Conservation (phyloP, 2,113 vertebrate genomes). For the Dasypus novemcinctus region DNA sequence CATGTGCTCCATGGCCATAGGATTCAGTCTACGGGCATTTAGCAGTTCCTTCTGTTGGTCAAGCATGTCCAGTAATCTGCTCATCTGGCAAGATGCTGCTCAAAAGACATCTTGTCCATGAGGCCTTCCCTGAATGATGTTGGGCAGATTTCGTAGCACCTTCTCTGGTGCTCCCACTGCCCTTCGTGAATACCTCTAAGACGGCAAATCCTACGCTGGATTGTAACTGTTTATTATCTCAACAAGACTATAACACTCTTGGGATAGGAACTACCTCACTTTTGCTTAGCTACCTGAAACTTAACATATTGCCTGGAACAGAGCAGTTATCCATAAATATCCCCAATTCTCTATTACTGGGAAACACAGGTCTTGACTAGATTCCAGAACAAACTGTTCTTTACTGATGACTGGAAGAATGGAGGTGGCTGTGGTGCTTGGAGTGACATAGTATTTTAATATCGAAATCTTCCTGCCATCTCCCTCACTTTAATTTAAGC, state of each 20-base stretch:
- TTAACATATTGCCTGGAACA: background rate
- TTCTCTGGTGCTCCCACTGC: background rate
- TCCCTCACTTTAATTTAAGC: background rate
- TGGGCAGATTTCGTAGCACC: accelerated
- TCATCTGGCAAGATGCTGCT: background rate
- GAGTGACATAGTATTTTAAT: background rate
- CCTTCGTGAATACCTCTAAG: background rate
- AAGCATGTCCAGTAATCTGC: too few species aligned
- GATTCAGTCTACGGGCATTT: background rate
- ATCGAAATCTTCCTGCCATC: background rate
- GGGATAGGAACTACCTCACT: background rate
- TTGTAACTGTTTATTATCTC: background rate
- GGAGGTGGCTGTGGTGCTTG: background rate
- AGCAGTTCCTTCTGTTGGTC: background rate
- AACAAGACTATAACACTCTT: background rate
- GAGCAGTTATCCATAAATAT: background rate
- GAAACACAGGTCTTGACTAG: background rate
- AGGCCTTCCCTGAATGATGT: background rate
- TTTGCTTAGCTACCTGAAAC: background rate
- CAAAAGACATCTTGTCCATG: too few species aligned
- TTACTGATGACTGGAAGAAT: background rate
- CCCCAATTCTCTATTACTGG: background rate
- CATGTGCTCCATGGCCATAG: accelerated
- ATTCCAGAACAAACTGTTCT: background rate
- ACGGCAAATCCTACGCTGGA: background rate